phyloP scores from a whole-genome alignment of 2,113 vertebrate species.

The Xenopus borealis region DNA sequence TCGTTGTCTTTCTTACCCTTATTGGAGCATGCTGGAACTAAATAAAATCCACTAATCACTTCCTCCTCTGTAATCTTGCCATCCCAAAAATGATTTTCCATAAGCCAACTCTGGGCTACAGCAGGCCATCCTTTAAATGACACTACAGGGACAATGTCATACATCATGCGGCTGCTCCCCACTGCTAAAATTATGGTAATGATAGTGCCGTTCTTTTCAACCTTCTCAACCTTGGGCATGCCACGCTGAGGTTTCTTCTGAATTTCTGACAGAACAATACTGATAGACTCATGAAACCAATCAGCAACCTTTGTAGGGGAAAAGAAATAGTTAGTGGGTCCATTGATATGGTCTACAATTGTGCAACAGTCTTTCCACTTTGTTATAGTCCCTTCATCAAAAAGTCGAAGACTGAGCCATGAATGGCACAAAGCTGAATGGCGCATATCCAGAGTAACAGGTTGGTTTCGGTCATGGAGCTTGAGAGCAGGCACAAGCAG shows the following conservation, averaged over 20 bases:
- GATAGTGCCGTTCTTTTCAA: conserved; percentile 88
- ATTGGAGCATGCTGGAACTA: conserved; percentile 87
- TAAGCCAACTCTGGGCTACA: conserved; percentile 96
- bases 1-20: conserved; percentile 92
- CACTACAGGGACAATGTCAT: conserved; percentile 92
- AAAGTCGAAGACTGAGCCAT: conserved; percentile 93
- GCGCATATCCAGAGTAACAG: conserved; percentile 94
- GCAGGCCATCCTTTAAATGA: conserved; percentile 98
- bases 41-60: conserved; percentile 95
- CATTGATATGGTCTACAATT: conserved; percentile 83
- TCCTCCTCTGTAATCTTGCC: conserved; percentile 98
- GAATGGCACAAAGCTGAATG: conserved; percentile 93
- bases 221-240: conserved; percentile 89
- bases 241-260: conserved; percentile 94
- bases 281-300: conserved; percentile 92
- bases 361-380: conserved; percentile 98
- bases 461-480: conserved; percentile 95
- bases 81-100: conserved; percentile 99
- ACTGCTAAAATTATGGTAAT: conserved; percentile 91
- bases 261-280: conserved; percentile 86
- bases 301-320: conserved; percentile 91
- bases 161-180: conserved; percentile 93
- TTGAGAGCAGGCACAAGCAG: conserved; percentile 92
- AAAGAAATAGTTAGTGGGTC: conserved; percentile 92
- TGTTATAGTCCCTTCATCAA: conserved; percentile 90